Conservation (phyloP, 2,888 invertebrate genomes). For the Sarcophaga caerulescens region DNA sequence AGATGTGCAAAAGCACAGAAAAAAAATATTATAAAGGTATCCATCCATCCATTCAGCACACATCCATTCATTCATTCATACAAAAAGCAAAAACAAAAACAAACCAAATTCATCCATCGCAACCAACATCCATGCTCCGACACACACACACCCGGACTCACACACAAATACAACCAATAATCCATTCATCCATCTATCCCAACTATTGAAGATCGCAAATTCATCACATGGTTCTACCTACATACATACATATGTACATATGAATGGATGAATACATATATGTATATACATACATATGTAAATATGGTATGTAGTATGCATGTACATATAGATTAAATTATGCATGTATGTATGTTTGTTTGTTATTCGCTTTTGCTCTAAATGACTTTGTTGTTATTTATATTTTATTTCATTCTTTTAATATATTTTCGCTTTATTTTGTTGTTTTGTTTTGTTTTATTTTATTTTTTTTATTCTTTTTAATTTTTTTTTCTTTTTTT, state of each 20-base stretch:
- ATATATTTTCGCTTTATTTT: neutral
- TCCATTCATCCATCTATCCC: slow-evolving; percentile 61
- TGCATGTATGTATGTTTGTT: neutral
- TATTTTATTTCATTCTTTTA: neutral
- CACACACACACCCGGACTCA: no score
- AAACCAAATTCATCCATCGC: slow-evolving; percentile 45
- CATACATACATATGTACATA: slow-evolving; percentile 2
- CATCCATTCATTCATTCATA: slow-evolving; percentile 1
- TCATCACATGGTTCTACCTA: slow-evolving; percentile 19
- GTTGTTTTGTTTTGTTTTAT: neutral
- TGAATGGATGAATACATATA: neutral
- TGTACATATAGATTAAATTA: neutral
- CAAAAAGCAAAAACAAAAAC: neutral
- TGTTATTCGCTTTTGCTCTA: slow-evolving; percentile 19
- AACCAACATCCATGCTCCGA: no score
- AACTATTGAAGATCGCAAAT: slow-evolving; percentile 30
- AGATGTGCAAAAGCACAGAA: slow-evolving; percentile 48
- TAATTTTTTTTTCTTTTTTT: slow-evolving; percentile 45
- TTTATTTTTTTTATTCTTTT: neutral
- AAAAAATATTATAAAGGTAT: slow-evolving; percentile 55
- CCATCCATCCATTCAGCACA: slow-evolving; percentile 26
- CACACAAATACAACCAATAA: slow-evolving; percentile 24
- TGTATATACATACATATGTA: no score
- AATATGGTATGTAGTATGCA: neutral
- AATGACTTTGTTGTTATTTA: slow-evolving; percentile 35